Evolutionary conservation across 2,888 invertebrate species (phyloP).

Genomic region (Drosophila greeni): DNA sequence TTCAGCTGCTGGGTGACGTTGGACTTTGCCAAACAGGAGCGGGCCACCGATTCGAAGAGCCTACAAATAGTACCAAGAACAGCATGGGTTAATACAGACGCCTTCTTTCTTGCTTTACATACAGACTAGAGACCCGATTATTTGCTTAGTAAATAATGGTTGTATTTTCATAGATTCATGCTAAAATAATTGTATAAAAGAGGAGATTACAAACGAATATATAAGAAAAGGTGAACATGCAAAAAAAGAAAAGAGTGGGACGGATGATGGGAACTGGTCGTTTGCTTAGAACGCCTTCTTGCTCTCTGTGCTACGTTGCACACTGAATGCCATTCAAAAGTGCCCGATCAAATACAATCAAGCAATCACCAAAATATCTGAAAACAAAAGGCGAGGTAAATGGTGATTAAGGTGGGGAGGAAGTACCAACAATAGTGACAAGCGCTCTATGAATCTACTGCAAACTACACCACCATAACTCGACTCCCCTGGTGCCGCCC

Average conservation of each 20-base stretch:
- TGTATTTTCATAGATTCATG: slow-evolving; percentile 35
- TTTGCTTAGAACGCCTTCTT: slow-evolving; percentile 20
- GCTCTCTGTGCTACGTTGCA: slow-evolving; percentile 51
- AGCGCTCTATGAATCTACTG: slow-evolving; percentile 14
- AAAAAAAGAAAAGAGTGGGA: slow-evolving; percentile 18
- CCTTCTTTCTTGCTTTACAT: neutral
- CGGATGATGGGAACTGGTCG: slow-evolving; percentile 10
- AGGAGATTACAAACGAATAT: slow-evolving; percentile 20
- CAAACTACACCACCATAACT: neutral
- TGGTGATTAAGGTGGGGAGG: neutral
- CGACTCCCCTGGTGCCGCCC: neutral
- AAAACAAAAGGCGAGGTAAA: slow-evolving; percentile 40
- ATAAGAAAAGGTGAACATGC: slow-evolving; percentile 33
- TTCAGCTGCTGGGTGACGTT: slow-evolving; percentile 80
- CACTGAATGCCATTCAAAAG: slow-evolving; percentile 51
- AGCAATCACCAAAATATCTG: slow-evolving; percentile 69
- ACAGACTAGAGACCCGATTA: neutral
- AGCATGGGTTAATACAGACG: neutral
- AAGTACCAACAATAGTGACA: neutral
- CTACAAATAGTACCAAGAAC: slow-evolving; percentile 79
- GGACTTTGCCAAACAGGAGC: slow-evolving; percentile 95
- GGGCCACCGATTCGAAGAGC: slow-evolving; percentile 96
- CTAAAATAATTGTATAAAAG: slow-evolving; percentile 33
- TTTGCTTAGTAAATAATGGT: slow-evolving; percentile 26
- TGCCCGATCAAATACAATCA: slow-evolving; percentile 55